Evolutionary conservation across 2,113 vertebrate species (phyloP).

Genomic region (Condylura cristata): DNA sequence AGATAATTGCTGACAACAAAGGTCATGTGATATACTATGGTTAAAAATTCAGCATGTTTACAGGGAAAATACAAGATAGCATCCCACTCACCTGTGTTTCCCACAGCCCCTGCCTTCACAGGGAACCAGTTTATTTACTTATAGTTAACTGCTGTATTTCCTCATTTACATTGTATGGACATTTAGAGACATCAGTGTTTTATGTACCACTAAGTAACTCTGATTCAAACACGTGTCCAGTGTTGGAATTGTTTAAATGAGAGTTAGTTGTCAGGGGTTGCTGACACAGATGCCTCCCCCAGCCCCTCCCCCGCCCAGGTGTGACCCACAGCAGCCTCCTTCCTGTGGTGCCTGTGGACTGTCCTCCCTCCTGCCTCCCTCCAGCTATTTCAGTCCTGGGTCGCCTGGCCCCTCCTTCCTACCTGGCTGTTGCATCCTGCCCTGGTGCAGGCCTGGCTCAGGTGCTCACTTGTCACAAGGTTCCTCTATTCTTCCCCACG

Average conservation of each 20-base stretch:
- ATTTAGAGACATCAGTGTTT: neutral
- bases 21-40: neutral
- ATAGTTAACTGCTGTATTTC: no score
- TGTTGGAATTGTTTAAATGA: neutral
- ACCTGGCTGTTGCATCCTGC: neutral
- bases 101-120: neutral
- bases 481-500: neutral
- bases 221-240: neutral
- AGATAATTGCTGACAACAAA: neutral
- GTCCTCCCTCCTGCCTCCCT: neutral
- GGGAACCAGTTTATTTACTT: neutral
- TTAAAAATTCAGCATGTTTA: neutral
- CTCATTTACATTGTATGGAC: neutral
- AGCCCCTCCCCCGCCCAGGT: no score
- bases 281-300: no score
- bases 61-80: neutral
- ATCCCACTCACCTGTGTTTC: neutral
- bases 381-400: neutral
- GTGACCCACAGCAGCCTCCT: neutral
- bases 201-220: neutral
- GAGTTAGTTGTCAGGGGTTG: neutral
- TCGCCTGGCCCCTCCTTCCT: no score
- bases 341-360: no score
- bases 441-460: neutral
- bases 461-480: neutral